phyloP scores from a whole-genome alignment of 2,888 invertebrate genomes.

The Colletes collaris region DNA sequence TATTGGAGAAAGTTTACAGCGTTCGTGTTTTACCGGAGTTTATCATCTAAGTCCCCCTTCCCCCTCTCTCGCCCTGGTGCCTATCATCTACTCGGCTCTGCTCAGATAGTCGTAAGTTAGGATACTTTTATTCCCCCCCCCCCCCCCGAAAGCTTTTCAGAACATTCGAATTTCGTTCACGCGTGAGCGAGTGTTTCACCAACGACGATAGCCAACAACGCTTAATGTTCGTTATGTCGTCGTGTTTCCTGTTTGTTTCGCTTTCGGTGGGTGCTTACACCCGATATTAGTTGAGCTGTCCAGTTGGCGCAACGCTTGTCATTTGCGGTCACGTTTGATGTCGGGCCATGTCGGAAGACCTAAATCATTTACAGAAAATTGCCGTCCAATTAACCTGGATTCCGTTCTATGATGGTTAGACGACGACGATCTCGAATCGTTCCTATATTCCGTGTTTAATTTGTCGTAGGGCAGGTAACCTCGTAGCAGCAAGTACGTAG shows the following conservation, averaged over 20 bases:
- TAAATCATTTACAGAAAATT: slow-evolving; percentile 22
- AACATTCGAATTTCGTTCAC: slow-evolving; percentile 47
- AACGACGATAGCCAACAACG: background rate
- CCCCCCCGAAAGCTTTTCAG: slow-evolving; percentile 39
- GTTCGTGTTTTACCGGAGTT: slow-evolving; percentile 77
- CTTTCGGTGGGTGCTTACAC: too few species aligned
- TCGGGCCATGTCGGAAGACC: background rate
- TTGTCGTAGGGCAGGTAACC: too few species aligned
- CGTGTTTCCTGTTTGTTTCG: slow-evolving; percentile 1
- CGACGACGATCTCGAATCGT: background rate
- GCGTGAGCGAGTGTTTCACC: slow-evolving; percentile 14
- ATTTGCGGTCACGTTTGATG: slow-evolving; percentile 14
- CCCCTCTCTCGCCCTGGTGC: slow-evolving; percentile 11
- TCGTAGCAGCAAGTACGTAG: too few species aligned
- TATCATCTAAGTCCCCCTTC: slow-evolving; percentile 70
- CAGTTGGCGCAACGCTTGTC: background rate
- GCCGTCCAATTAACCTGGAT: background rate
- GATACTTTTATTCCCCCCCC: slow-evolving; percentile 45
- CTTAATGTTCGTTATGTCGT: slow-evolving; percentile 2
- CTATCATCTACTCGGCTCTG: slow-evolving; percentile 59
- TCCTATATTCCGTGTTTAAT: background rate
- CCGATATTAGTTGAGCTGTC: too few species aligned
- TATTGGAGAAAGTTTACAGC: slow-evolving; percentile 79
- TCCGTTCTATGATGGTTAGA: background rate
- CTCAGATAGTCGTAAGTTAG: slow-evolving; percentile 55